Base-by-base conservation (phyloP, 2,888 invertebrate genomes). In the Boloria euphrosyne region DNA sequence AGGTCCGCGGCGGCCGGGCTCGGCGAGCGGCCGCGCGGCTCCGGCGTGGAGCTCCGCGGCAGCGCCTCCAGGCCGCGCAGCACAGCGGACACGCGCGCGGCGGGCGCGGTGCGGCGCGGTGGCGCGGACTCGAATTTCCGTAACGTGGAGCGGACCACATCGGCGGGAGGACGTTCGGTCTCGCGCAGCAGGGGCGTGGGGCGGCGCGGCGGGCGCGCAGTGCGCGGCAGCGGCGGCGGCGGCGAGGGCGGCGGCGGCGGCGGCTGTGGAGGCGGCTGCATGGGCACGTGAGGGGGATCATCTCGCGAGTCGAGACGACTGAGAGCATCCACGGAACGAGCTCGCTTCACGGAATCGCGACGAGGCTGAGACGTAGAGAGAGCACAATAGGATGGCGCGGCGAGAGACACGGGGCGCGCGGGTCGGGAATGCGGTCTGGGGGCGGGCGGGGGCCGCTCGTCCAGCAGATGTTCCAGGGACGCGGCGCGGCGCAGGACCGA, bases 131-230 rank as follows among this genome's bases (percentile, higher is more conserved):
- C 98, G 87, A 98, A 98, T 79, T 97, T 95, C 79, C 95, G 94
- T 70, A 97, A 94, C 14, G 97, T 96, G 69, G 97, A 95, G 77
- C 96, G 96, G 68, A 98, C 98, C 73, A 97, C 95, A 90, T 98
- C 98, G 0, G 96, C 96, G 17, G 98, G 97, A 2, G 98, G 98
- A 58, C 97, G 93, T 78, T 97, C 97, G 14, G 94, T 94, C 73
- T 95, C 96, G 75, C 94, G 94, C 77, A 96, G 93, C 55, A 95
- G 88, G 1, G 95, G 95, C 54, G 90, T 93, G 74, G 95, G 93
- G 76, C 93, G 93, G 70, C 75, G 86, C 75, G 74, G 89, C 72
- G 76, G 88, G 72, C 67, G 85, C 75, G 17, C 83, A 75, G 59
- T 79, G 77, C 66, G 87, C 76, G 93, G 95, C 73, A 89, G 93